Base-by-base conservation (phyloP, 2,113 vertebrate genomes). In the Platysteira castanea region DNA sequence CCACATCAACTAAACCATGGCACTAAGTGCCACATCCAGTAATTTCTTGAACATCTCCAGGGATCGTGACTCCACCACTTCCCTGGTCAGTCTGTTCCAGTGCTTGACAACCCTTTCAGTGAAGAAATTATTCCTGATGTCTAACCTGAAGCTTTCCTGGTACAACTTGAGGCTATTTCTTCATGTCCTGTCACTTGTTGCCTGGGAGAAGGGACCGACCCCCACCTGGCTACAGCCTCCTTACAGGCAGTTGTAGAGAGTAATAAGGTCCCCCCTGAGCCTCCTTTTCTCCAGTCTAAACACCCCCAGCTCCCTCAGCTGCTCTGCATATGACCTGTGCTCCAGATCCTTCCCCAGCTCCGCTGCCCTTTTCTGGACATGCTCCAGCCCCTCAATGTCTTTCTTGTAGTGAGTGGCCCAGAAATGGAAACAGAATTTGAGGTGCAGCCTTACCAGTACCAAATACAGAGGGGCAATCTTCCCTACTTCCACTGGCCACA, bases 341-440 rank as follows among this genome's bases (percentile, higher is more conserved):
- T 8, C 49, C 41, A 84, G 41, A 42, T 8, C 21, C 17, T 10
- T 54, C 26, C 4, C 19, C 54, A 42, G 17, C 26, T 69, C 28
- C 2, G 0, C 1, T 39, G 24, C 11, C 8, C n/a, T 53, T n/a
- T 7, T 18, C 71, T 54, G 56, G 31, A 49, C 27, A 5, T 1
- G 0, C 26, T 35, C 15, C 21, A 90, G 21, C 31, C 7, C 49
- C 33, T 84, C 63, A 90, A 3, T 28, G 27, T 17, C 31, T 35
- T 60, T 61, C 39, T 33, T 63, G 8, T 17, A 4, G 26, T 41
- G 41, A 37, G 22, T 3, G 15, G 3, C 31, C 11, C 54, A 56
- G 35, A 61, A 42, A 15, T 37, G 56, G 27, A 35, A 14, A 18
- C 21, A 69, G 35, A 13, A 20, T 63, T 49, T 35, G 35, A 54